Conservation (phyloP, 1,140 invertebrate genomes). For the Parapsyche elsis region DNA sequence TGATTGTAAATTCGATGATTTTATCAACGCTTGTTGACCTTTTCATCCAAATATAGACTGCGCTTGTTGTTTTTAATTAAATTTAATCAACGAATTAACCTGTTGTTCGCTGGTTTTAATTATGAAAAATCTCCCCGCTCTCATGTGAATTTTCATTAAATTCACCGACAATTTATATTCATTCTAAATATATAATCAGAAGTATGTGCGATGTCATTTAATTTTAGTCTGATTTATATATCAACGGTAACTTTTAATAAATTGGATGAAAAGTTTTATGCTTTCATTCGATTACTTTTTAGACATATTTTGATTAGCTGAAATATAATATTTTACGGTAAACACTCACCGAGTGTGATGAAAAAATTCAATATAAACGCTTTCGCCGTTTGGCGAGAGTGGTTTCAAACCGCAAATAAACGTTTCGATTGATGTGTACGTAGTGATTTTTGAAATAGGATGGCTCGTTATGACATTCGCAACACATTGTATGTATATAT, state of each 20-base stretch:
- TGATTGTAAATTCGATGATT: neutral
- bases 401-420: neutral
- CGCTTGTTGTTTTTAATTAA: neutral
- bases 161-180: neutral
- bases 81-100: conserved; percentile 16
- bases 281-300: no score
- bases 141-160: neutral
- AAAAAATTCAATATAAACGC: neutral
- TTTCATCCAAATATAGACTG: neutral
- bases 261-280: no score
- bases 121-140: neutral
- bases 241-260: no score
- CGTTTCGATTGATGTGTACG: neutral
- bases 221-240: no score
- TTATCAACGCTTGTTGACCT: neutral
- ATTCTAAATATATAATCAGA: no score
- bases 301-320: no score
- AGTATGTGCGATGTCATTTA: no score
- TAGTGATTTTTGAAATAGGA: neutral
- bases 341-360: no score
- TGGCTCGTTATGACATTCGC: neutral
- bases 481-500: neutral
- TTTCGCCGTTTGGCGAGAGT: neutral
- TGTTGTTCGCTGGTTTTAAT: neutral
- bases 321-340: no score